Conservation (phyloP, 1,140 invertebrate genomes). For the Araneus ventricosus region DNA sequence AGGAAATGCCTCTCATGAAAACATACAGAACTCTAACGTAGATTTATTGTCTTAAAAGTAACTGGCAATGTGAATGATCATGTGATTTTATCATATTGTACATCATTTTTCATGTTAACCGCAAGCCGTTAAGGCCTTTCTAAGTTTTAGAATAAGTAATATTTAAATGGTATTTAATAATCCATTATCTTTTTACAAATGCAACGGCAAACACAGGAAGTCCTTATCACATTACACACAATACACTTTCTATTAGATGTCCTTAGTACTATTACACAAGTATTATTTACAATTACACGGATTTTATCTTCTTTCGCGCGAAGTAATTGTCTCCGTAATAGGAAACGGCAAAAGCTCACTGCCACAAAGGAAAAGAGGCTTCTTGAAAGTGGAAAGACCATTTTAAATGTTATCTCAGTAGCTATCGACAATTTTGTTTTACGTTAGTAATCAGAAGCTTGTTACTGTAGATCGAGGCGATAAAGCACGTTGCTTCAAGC, state of each 20-base stretch:
- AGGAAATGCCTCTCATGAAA: too few relatives aligned
- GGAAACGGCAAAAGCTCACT: neutral
- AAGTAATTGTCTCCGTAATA: neutral
- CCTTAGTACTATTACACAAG: neutral
- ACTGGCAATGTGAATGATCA: too few relatives aligned
- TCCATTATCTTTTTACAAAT: neutral
- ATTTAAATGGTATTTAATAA: neutral
- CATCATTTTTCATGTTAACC: too few relatives aligned
- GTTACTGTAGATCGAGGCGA: conserved; percentile 3
- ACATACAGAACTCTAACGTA: too few relatives aligned
- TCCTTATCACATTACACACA: neutral
- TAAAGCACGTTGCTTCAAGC: conserved; percentile 11
- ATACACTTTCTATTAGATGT: neutral
- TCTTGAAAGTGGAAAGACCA: neutral
- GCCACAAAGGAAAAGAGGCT: neutral
- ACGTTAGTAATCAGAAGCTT: neutral
- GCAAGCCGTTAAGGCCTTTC: neutral
- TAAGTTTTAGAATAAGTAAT: neutral
- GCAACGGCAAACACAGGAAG: neutral
- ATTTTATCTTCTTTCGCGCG: neutral
- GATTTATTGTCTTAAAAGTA: too few relatives aligned
- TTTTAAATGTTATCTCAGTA: neutral
- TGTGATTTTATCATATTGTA: too few relatives aligned
- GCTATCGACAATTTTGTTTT: neutral
- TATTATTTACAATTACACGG: conserved; percentile 23